Base-by-base conservation (phyloP, 2,113 vertebrate genomes). In the Phaethornis superciliosus region DNA sequence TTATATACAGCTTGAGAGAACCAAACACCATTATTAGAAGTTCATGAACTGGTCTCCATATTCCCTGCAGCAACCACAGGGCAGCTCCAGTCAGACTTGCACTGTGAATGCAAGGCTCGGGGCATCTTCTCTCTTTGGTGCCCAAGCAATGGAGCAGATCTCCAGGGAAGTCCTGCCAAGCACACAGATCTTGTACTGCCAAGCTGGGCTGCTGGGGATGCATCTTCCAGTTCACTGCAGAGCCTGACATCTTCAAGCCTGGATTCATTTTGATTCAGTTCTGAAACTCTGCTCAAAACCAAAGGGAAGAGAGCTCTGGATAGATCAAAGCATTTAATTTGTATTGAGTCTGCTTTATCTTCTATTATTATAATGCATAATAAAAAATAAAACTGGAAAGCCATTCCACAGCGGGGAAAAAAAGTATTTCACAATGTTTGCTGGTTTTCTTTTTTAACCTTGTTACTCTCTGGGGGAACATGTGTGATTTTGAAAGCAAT, bases 11-110 rank as follows among this genome's bases (percentile, higher is more conserved):
- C 80, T 70, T 44, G 58, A 86, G 64, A 88, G 83, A 71, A 63
- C 65, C 69, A 83, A 92, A 78, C 37, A 78, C 51, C 28, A 27
- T 74, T 88, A 89, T 72, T 94, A 88, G 74, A 67, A 89, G 90
- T 86, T 92, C 65, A 78, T 30, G n/a, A 88, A 72, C 59, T 56
- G 78, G 37, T 47, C 83, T 84, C 63, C 69, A 5, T 79, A 49
- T 37, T 87, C 69, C 40, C 52, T 21, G 22, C 23, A 60, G 89
- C 65, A 83, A 44, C 28, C 26, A 64, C 33, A 83, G n/a, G 63
- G 81, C 55, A 90, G 63, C 77, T 86, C 7, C 5, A 51, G 87
- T 33, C 76, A 82, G 75, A 37, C 27, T 69, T 32, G n/a, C 13
- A 4, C 28, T 47, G 54, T 22, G 27, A 76, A 76, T 23, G 35